Percentiles rank a stretch among this genome's conserved stretches.
Evolutionary conservation across 2,888 invertebrate species (phyloP).

Genomic region (Coronaproctus castanopsis): DNA sequence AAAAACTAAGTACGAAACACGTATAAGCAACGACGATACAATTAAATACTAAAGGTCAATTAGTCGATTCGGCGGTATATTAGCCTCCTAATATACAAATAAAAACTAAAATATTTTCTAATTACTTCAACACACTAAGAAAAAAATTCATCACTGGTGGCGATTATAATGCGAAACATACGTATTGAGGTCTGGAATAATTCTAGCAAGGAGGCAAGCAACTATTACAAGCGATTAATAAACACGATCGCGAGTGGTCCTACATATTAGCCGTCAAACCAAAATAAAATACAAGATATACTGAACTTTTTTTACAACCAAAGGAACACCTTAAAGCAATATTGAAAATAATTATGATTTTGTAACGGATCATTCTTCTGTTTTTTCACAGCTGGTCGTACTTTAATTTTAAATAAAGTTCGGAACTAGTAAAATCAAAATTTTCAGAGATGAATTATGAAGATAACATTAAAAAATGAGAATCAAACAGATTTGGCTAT

Average conservation of each 20-base stretch:
- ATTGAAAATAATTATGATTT: no score
- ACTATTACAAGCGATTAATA: not conserved
- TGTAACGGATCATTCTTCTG: not conserved
- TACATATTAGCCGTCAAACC: not conserved
- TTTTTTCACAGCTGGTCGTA: no score
- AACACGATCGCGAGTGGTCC: not conserved
- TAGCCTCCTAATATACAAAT: not conserved
- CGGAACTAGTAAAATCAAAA: not conserved
- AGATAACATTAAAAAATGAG: not conserved
- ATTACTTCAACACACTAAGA: not conserved
- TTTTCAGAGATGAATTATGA: not conserved
- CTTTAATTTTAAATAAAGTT: no score
- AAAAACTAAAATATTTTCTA: not conserved
- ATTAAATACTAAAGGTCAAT: not conserved
- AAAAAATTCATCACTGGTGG: not conserved
- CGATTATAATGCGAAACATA: not conserved
- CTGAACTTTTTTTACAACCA: not conserved
- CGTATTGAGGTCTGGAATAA: not conserved
- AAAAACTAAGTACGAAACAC: not conserved
- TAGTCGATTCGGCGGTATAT: not conserved
- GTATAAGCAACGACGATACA: not conserved
- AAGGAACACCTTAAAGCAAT: not conserved
- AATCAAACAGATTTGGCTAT: not conserved
- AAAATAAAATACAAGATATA: not conserved
- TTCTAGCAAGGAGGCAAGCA: not conserved